These are phyloP conservation scores for Pseudomyrmex pallidus DNA, from an alignment of 1,140 invertebrate species.

Conservation along the genomic window DNA sequence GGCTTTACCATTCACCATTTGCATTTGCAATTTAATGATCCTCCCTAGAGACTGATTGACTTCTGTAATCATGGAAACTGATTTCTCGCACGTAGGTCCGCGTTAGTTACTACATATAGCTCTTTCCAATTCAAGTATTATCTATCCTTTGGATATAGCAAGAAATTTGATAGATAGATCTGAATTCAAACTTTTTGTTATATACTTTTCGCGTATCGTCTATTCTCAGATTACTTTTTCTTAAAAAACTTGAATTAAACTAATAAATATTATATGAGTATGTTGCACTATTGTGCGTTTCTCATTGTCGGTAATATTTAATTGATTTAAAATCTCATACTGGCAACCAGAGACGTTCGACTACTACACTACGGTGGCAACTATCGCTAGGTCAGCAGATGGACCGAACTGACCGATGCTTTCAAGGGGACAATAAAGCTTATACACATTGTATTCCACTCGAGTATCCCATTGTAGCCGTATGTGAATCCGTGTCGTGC, in stretches of 20 bases:
- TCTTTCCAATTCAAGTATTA: background rate
- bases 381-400: constrained; percentile 73
- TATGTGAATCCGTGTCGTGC: constrained; percentile 65
- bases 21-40: constrained; percentile 83
- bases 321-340: no score
- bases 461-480: constrained; percentile 71
- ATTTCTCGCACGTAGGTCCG: constrained; percentile 42
- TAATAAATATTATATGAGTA: no score
- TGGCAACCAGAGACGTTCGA: constrained; percentile 18
- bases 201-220: no score
- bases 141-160: background rate
- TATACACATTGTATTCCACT: constrained; percentile 75
- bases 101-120: background rate
- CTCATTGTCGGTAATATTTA: no score
- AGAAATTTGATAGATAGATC: no score
- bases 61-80: constrained; percentile 63
- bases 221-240: no score
- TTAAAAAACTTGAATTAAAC: no score
- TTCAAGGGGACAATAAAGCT: constrained; percentile 76
- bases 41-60: constrained; percentile 80
- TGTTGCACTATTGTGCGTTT: no score
- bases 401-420: constrained; percentile 73
- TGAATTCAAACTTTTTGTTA: no score
- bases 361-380: constrained; percentile 58
- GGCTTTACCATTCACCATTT: constrained; percentile 70